phyloP scores from a whole-genome alignment of 1,140 invertebrate species.

The Neodiprion pinetum region DNA sequence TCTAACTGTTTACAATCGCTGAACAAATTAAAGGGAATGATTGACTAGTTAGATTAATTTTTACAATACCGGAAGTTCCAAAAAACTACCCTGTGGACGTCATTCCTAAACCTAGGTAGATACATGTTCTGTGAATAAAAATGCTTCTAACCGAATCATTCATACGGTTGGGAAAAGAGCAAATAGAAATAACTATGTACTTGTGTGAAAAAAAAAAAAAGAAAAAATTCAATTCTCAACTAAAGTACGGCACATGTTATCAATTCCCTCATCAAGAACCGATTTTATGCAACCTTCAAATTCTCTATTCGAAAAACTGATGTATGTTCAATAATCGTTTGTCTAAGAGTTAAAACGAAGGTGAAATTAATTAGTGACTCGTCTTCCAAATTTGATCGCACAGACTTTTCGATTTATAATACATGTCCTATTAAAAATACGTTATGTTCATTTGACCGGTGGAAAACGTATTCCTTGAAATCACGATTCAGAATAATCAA shows the following conservation, averaged over 20 bases:
- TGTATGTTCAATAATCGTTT: not conserved
- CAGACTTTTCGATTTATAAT: constrained; percentile 22
- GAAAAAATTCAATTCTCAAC: constrained; percentile 18
- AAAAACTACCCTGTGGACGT: no score
- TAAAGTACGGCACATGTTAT: no score
- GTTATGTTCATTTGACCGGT: constrained; percentile 10
- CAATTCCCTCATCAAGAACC: no score
- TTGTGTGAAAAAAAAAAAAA: constrained; percentile 20
- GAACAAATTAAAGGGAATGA: no score
- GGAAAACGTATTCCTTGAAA: not conserved
- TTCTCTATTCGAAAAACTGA: not conserved
- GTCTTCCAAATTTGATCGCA: not conserved
- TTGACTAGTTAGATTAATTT: no score
- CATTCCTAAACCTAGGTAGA: no score
- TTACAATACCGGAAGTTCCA: no score
- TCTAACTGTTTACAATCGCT: no score
- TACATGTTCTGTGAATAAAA: constrained; percentile 22
- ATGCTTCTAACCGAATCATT: constrained; percentile 19
- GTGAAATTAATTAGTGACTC: no score
- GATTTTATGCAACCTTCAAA: not conserved
- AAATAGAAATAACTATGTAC: constrained; percentile 7
- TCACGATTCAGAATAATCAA: constrained; percentile 15
- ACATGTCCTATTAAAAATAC: not conserved
- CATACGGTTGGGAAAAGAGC: constrained; percentile 19
- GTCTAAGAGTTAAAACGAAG: not conserved